Evolutionary conservation across 2,113 vertebrate species (phyloP), one percentile per base, ranked within the genome.

Genomic region (Spea multiplicata): DNA sequence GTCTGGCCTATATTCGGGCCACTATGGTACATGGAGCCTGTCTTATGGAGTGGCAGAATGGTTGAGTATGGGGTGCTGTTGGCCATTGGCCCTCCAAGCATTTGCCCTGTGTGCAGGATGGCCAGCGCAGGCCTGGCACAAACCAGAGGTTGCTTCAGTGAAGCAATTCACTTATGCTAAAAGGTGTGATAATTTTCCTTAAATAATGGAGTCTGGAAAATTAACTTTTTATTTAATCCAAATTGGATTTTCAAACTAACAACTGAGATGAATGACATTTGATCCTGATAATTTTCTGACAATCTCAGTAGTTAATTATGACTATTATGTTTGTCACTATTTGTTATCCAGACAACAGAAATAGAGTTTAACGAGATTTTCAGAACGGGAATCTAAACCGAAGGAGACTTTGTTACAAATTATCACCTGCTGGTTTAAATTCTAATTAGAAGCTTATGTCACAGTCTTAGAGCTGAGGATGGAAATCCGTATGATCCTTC

Each of bases 371-470:
- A 65, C 68, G 52, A 47, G 48, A 71, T 65, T 79, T 53, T 50
- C 50, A 14, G 8, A 30, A 49, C 44, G 66, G 44, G 49, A 71
- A 66, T 47, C 3, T 66, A 73, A 57, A 79, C 53, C 30, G 64
- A 8, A 16, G 48, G 9, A 66, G 47, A 65, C 50, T 73, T 73
- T 78, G 49, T 80, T 66, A 47, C 44, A 62, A 80, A 80, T 66
- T 10, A 80, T 80, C 50, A 67, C 77, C 77, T 67, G 62, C 77
- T 73, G 71, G 62, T 59, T 57, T 55, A 73, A 44, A 73, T 16
- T n/a, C 47, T 73, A 80, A 73, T 73, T 73, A 57, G 44, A 55
- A 57, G 70, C 70, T 80, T 73, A 80, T 80, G 71, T 67, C 77
- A 79, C 57, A 49, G 13, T 79, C 49, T 66, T 66, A 44, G n/a